Evolutionary conservation across 2,888 invertebrate genomes (phyloP).

Genomic region (Eumerus sabulonum): DNA sequence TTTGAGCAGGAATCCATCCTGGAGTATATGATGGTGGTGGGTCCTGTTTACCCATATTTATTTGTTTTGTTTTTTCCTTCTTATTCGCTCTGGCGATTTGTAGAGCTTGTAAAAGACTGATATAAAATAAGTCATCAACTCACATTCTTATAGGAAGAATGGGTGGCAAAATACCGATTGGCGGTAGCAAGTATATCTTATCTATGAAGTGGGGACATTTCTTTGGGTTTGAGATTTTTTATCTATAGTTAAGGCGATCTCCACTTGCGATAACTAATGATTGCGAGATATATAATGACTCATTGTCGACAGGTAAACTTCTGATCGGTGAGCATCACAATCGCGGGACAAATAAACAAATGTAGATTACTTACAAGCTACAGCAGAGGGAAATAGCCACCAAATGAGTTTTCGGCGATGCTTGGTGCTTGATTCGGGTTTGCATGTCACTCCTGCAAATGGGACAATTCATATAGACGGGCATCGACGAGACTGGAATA

Average conservation of each 20-base stretch:
- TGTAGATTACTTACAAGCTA: conserved; percentile 1
- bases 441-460: conserved; percentile 79
- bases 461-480: conserved; percentile 76
- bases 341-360: too few relatives aligned
- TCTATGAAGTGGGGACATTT: conserved; percentile 12
- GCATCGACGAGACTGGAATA: too few relatives aligned
- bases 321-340: too few relatives aligned
- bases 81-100: neutral
- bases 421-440: conserved; percentile 77
- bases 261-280: too few relatives aligned
- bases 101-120: conserved; percentile 11
- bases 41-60: conserved; percentile 39
- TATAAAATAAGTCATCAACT: neutral
- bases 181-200: conserved; percentile 21
- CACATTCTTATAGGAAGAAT: neutral
- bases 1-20: conserved; percentile 75
- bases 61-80: too few relatives aligned
- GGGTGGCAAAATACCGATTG: neutral
- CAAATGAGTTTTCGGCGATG: conserved; percentile 6
- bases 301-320: too few relatives aligned
- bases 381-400: neutral
- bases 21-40: conserved; percentile 74
- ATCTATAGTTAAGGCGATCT: too few relatives aligned
- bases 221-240: neutral
- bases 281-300: too few relatives aligned